phyloP scores from a whole-genome alignment of 2,888 invertebrate genomes.

The Machimus atricapillus region DNA sequence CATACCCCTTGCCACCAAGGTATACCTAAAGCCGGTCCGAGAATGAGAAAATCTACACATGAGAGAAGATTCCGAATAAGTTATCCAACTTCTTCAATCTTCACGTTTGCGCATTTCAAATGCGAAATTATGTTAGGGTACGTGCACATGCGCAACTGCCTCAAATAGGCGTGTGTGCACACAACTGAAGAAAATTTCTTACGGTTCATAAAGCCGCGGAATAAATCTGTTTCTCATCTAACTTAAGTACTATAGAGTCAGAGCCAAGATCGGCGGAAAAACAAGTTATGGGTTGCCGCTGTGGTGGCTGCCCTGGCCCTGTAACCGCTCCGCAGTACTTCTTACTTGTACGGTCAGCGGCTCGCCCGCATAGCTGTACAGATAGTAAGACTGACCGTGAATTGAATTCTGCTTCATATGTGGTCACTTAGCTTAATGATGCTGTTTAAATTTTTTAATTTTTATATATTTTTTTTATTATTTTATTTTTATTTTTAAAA shows the following conservation, averaged over 20 bases:
- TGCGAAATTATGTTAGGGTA: neutral
- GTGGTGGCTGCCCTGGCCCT: neutral
- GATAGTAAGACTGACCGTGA: conserved; percentile 47
- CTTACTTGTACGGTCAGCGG: conserved; percentile 19
- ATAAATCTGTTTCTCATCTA: conserved; percentile 2
- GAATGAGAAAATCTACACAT: neutral
- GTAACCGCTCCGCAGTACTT: neutral
- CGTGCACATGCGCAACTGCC: conserved; percentile 22
- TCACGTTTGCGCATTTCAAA: neutral
- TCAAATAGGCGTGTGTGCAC: neutral
- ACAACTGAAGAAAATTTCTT: neutral
- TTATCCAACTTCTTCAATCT: conserved; percentile 6
- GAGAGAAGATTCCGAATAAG: neutral
- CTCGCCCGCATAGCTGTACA: conserved; percentile 46
- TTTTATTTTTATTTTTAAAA: neutral
- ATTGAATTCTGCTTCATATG: conserved; percentile 30
- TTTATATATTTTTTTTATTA: neutral
- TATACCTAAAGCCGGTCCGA: neutral
- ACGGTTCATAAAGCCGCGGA: conserved; percentile 18
- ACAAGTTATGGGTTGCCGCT: neutral
- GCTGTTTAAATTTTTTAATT: neutral
- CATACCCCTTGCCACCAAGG: neutral
- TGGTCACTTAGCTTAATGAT: neutral
- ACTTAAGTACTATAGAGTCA: neutral
- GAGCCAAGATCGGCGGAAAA: neutral